Evolutionary conservation across 2,888 invertebrate species (phyloP).

Genomic region (Alentia gelatinosa): DNA sequence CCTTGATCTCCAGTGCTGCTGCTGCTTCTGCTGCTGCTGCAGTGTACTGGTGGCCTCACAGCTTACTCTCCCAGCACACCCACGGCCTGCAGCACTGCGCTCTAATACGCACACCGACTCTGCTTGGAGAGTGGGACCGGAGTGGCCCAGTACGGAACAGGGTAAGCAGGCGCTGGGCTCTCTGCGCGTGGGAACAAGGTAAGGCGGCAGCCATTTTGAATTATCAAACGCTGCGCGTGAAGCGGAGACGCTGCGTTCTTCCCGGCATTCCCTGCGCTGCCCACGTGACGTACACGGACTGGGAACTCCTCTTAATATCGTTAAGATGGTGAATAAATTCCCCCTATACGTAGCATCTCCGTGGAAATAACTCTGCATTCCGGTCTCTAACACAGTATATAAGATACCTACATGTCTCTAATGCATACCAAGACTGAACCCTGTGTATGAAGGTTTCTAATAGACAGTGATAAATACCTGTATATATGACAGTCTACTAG

Average conservation of each 20-base stretch:
- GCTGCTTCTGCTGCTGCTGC: slow-evolving; percentile 9
- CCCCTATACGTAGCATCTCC: too few relatives aligned
- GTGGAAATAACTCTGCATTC: too few relatives aligned
- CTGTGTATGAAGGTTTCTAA: too few relatives aligned
- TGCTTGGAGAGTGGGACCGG: not conserved
- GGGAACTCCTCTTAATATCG: not conserved
- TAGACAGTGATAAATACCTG: too few relatives aligned
- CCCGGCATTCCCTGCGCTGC: not conserved
- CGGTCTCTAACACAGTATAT: too few relatives aligned
- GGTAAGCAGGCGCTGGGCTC: slow-evolving; percentile 1
- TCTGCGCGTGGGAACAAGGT: slow-evolving; percentile 12
- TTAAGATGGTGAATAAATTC: too few relatives aligned
- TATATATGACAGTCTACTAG: too few relatives aligned
- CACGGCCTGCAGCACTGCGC: not conserved
- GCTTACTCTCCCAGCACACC: not conserved
- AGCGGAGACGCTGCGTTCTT: not conserved
- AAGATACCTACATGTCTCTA: too few relatives aligned
- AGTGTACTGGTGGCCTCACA: not conserved
- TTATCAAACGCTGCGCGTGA: slow-evolving; percentile 3
- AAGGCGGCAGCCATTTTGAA: slow-evolving; percentile 48
- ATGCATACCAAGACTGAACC: too few relatives aligned
- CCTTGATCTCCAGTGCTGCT: not conserved
- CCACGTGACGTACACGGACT: not conserved
- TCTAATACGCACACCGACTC: not conserved
- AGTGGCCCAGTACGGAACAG: not conserved